Evolutionary conservation across 2,113 vertebrate species (phyloP), one percentile per base, ranked within the genome.

Genomic region (Apodemus speciosus): DNA sequence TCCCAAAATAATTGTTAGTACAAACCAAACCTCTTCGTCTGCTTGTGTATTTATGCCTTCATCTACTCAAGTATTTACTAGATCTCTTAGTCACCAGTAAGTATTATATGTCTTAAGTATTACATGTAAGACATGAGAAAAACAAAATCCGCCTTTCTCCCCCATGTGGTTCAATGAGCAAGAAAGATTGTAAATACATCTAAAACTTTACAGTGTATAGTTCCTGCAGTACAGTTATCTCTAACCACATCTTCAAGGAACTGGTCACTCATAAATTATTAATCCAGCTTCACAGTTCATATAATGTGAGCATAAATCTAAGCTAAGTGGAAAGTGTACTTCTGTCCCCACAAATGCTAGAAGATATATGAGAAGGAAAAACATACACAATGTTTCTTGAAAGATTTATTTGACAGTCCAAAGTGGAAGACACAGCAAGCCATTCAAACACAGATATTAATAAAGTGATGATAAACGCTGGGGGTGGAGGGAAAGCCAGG

Each of bases 351-450:
- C 25, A 27, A 76, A 7, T 25, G 3, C 43, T 49, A 73, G 64
- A 85, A 43, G 14, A 7, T 68, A 1, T 40, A 14, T 8, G 8
- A 30, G 76, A 56, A 69, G 25, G 58, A 27, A 20, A 53, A 2
- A 16, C 7, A 30, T 6, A 16, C 0, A 9, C n/a, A n/a, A 0
- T 0, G 13, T 1, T 3, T 49, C 73, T 20, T 56, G 16, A 49
- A 77, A 30, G 8, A 75, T 43, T 69, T 49, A 32, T 7, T 1
- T n/a, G 3, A 27, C 18, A 49, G 4, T 68, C 35, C 16, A 35
- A 53, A n/a, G 66, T n/a, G 79, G 38, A 80, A 90, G 23, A n/a
- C 0, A 21, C 2, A 10, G 1, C n/a, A 51, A 62, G 32, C 3
- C 32, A 46, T 38, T 85, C n/a, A 85, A 35, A 90, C 11, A 5